A percentile compares a stretch with the other conserved stretches of the same genome.
These are phyloP conservation scores for Microtus oregoni DNA, from an alignment of 2,113 vertebrate species.

Conservation along the genomic window DNA sequence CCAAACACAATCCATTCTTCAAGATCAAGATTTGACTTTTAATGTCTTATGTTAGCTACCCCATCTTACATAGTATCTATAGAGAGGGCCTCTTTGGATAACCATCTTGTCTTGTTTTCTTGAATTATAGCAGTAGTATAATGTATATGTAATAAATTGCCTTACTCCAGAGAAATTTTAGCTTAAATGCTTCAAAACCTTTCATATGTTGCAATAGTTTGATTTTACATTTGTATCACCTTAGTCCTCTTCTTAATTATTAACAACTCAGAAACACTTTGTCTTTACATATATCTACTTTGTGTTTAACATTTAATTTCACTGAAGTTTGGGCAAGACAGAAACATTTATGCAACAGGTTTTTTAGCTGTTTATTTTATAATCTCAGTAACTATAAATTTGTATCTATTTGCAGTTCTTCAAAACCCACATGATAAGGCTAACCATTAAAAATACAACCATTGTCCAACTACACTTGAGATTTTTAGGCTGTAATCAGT, in stretches of 20 bases:
- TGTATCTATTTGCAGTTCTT: not conserved
- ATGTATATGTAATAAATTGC: not conserved
- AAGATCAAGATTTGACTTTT: not conserved
- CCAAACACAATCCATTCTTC: not conserved
- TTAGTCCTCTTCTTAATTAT: not conserved
- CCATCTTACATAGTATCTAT: not conserved
- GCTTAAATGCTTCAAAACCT: not conserved
- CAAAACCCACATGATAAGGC: not conserved
- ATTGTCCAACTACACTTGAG: not conserved
- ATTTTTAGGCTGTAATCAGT: not conserved
- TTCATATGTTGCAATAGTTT: not conserved
- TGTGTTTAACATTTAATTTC: not conserved
- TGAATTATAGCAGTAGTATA: not conserved
- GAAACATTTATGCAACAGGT: constrained; percentile 2
- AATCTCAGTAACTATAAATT: not conserved
- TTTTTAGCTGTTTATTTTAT: constrained; percentile 40
- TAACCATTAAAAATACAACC: not conserved
- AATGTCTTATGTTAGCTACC: not conserved
- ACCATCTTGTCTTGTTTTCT: not conserved
- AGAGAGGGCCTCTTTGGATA: not conserved
- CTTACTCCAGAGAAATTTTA: not conserved
- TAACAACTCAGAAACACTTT: not conserved
- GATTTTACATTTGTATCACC: not conserved
- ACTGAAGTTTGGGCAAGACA: not conserved
- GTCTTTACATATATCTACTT: not conserved